A percentile compares a stretch with the other conserved stretches of the same genome.
Evolutionary conservation across 2,797 vertebrate genomes (phyloP).

Genomic region (Rhinophrynus dorsalis): DNA sequence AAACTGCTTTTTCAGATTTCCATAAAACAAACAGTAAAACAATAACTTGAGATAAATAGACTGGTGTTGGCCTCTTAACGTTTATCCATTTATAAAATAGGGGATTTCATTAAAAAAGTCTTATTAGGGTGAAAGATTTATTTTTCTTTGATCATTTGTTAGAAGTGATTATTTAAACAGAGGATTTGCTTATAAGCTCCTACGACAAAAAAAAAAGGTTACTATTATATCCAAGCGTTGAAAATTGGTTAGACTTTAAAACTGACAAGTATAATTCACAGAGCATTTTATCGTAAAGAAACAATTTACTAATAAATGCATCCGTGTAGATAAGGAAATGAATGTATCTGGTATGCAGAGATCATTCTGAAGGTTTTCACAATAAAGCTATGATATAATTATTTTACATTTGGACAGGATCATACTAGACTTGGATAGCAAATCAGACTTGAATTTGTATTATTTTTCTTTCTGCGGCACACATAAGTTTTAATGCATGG

Average conservation of each 20-base stretch:
- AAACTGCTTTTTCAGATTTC: conserved; percentile 52
- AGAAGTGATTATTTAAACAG: conserved; percentile 69
- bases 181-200: conserved; percentile 66
- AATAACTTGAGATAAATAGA: conserved; percentile 60
- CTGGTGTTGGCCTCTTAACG: conserved; percentile 63
- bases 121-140: conserved; percentile 72
- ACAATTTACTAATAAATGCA: conserved; percentile 50
- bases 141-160: conserved; percentile 77
- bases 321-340: conserved; percentile 27
- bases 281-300: conserved; percentile 51
- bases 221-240: conserved; percentile 51
- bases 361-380: conserved; percentile 46
- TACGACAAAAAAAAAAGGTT: conserved; percentile 52
- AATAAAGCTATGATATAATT: conserved; percentile 8
- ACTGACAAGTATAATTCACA: conserved; percentile 53
- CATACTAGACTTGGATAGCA: neutral
- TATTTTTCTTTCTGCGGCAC: neutral
- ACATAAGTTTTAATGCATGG: neutral
- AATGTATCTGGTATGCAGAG: conserved; percentile 44
- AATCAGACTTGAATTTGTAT: neutral
- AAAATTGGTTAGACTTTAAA: conserved; percentile 56
- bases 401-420: conserved; percentile 14
- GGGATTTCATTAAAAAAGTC: conserved; percentile 64
- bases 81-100: conserved; percentile 67
- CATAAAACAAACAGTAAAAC: conserved; percentile 55